Base-by-base conservation (phyloP, 1,140 invertebrate genomes). In the Penaeus vannamei region DNA sequence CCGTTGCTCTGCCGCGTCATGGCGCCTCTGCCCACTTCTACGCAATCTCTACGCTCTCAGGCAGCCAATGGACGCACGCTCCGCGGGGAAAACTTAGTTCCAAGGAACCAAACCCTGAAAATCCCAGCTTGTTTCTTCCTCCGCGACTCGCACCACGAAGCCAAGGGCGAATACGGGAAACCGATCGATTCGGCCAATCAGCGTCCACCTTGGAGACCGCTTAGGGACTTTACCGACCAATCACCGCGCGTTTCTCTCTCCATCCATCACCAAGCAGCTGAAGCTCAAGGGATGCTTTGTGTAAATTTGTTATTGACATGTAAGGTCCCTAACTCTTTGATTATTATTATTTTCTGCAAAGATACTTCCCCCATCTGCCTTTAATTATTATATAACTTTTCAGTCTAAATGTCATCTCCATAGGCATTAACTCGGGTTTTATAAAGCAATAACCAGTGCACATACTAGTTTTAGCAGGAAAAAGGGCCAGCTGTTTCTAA, bases 161-260 rank as follows among this genome's bases (percentile, higher is more conserved):
- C 46, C 76, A 79, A n/a, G 29, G 82, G 60, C 53, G 53, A 60
- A 64, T 46, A 62, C 80, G 69, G 64, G 26, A 60, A 26, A 46
- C 29, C 81, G 87, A 89, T 89, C 87, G 87, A 89, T 89, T 61
- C 66, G 7, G 23, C 87, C 87, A 89, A 89, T 89, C n/a, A 84
- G 14, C 29, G 64, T 8, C 3, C 81, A 32, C 17, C 19, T 84
- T 42, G 14, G 26, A 84, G 14, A n/a, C 22, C 66, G 66, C 26
- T 23, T 84, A 76, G 81, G 66, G 7, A 26, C 23, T 42, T 23
- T 46, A 32, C 60, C 46, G 59, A 42, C 87, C 82, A 89, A 89
- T 85, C 69, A 84, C 60, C 26, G 72, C 23, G 26, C 59, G 32
- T 29, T 22, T 80, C 29, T 17, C 42, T 53, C 81, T n/a, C 36